phyloP scores from a whole-genome alignment of 2,888 invertebrate genomes.

The Gandaritis pyraliata region DNA sequence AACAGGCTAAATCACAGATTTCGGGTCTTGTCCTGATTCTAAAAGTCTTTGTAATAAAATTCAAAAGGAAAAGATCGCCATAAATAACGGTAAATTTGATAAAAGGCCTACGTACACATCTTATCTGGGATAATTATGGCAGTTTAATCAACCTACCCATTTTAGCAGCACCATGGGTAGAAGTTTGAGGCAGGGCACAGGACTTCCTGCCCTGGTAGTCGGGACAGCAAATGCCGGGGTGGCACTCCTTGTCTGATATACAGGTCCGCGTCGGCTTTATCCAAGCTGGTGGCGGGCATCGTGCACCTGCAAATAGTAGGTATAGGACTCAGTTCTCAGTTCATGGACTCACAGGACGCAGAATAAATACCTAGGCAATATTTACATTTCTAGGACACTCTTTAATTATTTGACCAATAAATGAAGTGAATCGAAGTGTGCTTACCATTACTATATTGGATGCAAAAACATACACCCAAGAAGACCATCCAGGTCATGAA shows the following conservation, averaged over 20 bases:
- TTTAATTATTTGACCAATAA: too few relatives aligned
- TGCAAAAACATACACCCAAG: neutral
- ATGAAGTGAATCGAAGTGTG: neutral
- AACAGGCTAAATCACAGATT: too few relatives aligned
- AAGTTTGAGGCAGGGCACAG: conserved; percentile 59
- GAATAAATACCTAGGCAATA: neutral
- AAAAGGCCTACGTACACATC: neutral
- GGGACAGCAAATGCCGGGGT: conserved; percentile 86
- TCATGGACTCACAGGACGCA: too few relatives aligned
- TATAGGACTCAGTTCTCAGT: too few relatives aligned
- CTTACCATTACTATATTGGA: conserved; percentile 3
- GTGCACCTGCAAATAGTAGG: neutral
- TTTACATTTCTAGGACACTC: neutral
- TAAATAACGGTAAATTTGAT: neutral
- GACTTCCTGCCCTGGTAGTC: conserved; percentile 88
- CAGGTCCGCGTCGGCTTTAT: conserved; percentile 8
- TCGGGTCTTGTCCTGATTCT: too few relatives aligned
- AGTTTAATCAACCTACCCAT: neutral
- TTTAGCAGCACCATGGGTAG: neutral
- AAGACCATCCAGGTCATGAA: neutral
- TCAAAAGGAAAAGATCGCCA: neutral
- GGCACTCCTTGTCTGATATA: conserved; percentile 52
- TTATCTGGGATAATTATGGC: neutral
- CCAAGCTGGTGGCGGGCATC: conserved; percentile 17
- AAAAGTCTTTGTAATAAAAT: too few relatives aligned